A percentile compares a stretch with the other conserved stretches of the same genome.
phyloP scores from a whole-genome alignment of 2,888 invertebrate genomes.

The Linnaemya vulpina region DNA sequence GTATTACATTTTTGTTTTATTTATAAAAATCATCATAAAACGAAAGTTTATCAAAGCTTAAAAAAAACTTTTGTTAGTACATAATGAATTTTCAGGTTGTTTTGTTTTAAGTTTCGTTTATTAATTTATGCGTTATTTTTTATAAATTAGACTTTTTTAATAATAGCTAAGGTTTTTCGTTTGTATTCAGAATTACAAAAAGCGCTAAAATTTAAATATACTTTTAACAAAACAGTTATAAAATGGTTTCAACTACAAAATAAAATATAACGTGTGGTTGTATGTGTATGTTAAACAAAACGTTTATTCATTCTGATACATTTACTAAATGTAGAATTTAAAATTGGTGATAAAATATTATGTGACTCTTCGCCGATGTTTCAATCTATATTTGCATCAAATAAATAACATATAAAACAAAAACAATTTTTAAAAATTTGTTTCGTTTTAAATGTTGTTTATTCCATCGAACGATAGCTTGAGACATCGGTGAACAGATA shows the following conservation, averaged over 20 bases:
- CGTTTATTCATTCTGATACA: conserved; percentile 49
- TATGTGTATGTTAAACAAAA: conserved; percentile 46
- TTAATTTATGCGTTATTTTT: conserved; percentile 22
- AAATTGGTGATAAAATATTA: conserved; percentile 28
- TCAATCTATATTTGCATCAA: too few species aligned
- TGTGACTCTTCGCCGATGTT: too few species aligned
- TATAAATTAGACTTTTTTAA: conserved; percentile 43
- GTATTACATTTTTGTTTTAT: conserved; percentile 10
- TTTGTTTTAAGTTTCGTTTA: conserved; percentile 19
- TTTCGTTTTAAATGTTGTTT: too few species aligned
- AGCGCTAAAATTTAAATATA: conserved; percentile 55
- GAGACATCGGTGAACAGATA: too few species aligned
- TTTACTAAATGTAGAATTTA: conserved; percentile 55
- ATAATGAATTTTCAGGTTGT: conserved; percentile 14
- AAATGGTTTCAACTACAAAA: conserved; percentile 59
- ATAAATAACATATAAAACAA: too few species aligned
- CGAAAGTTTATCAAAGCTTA: conserved; percentile 48
- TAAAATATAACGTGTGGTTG: not conserved
- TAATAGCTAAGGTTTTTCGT: conserved; percentile 46
- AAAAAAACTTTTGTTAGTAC: conserved; percentile 52
- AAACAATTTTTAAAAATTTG: too few species aligned
- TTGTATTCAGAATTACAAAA: conserved; percentile 44
- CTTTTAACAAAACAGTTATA: conserved; percentile 56
- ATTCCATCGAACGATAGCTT: too few species aligned
- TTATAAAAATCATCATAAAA: conserved; percentile 55